These are phyloP conservation scores for Tympanuchus pallidicinctus DNA, from an alignment of 2,113 vertebrate species.

Conservation along the genomic window DNA sequence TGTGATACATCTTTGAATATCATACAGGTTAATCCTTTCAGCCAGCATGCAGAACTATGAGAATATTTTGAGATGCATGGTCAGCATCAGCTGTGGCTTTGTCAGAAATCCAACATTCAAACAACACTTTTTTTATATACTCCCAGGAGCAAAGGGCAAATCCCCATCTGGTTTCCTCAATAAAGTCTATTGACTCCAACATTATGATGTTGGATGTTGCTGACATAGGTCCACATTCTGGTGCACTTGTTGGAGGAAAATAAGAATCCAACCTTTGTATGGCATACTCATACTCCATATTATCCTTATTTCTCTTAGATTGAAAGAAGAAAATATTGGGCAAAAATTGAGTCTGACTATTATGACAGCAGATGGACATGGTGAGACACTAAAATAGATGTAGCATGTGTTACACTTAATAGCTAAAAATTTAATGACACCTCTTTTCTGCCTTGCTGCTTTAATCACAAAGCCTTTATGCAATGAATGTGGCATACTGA, in stretches of 20 bases:
- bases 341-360: neutral
- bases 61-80: neutral
- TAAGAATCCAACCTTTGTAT: neutral
- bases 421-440: neutral
- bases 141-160: neutral
- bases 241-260: neutral
- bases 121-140: neutral
- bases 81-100: neutral
- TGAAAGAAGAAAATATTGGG: neutral
- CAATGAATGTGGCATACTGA: neutral
- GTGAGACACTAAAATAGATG: neutral
- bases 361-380: neutral
- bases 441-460: neutral
- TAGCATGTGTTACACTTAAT: neutral
- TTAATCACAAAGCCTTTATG: neutral
- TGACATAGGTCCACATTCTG: neutral
- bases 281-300: neutral
- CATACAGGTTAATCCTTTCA: accelerated
- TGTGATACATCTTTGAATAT: neutral
- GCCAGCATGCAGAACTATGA: accelerated
- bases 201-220: accelerated
- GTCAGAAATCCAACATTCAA: neutral
- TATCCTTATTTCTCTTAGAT: neutral
- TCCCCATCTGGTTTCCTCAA: neutral
- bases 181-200: neutral